These are phyloP conservation scores for Rhagologus leucostigma DNA, from an alignment of 2,113 vertebrate species.

Conservation along the genomic window DNA sequence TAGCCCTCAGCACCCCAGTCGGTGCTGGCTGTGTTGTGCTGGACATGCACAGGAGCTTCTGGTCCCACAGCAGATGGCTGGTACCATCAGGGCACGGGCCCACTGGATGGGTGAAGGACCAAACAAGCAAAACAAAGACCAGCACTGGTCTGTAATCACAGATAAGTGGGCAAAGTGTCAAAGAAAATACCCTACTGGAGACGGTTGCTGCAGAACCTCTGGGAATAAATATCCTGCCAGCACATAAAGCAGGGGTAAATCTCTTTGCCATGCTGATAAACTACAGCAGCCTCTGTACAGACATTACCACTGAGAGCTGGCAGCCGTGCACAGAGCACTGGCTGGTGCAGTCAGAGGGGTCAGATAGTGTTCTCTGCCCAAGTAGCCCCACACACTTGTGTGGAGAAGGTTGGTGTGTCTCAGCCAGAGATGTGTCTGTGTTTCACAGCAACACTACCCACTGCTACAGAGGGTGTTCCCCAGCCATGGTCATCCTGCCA, in stretches of 20 bases:
- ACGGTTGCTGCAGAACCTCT: not conserved
- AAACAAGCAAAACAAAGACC: not conserved
- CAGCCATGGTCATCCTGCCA: not conserved
- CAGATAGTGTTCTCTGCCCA: not conserved
- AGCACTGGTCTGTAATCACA: not conserved
- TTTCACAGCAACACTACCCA: not conserved
- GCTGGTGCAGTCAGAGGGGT: not conserved
- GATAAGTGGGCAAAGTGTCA: not conserved
- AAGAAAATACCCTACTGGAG: not conserved
- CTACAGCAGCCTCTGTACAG: not conserved
- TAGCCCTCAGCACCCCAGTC: not conserved
- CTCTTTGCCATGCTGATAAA: not conserved
- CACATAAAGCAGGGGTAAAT: not conserved
- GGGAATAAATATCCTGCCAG: not conserved
- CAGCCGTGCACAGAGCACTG: not conserved
- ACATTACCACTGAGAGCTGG: not conserved
- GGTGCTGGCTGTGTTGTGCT: not conserved
- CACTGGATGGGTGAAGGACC: not conserved
- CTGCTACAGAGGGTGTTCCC: not conserved
- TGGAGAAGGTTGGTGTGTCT: not conserved
- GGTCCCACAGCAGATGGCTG: not conserved
- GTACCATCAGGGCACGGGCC: not conserved
- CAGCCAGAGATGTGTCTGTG: not conserved
- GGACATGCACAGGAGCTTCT: not conserved
- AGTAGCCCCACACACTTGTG: not conserved